Evolutionary conservation across 2,888 invertebrate genomes (phyloP).

Genomic region (Ochlodes sylvanus): DNA sequence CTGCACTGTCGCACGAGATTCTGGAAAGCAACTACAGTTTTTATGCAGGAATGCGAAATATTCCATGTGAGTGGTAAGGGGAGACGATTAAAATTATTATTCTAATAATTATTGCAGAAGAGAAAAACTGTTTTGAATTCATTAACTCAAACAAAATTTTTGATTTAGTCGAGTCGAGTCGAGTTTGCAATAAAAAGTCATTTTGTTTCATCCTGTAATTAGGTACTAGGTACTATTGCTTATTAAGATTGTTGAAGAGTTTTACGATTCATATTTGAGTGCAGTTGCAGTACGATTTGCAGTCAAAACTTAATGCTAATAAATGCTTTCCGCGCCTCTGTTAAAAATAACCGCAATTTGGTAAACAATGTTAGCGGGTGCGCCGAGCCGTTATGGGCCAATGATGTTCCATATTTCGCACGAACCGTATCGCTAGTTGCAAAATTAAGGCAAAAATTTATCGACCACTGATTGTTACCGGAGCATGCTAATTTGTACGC

Average conservation of each 20-base stretch:
- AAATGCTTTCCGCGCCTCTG: background rate
- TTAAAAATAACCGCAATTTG: constrained; percentile 43
- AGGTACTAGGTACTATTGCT: too few relatives aligned
- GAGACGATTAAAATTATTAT: background rate
- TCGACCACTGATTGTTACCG: constrained; percentile 66
- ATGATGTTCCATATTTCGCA: constrained; percentile 75
- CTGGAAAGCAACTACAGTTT: constrained; percentile 4
- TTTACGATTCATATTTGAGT: too few relatives aligned
- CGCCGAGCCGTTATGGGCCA: constrained; percentile 70
- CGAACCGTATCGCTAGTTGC: constrained; percentile 74
- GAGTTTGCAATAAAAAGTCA: too few relatives aligned
- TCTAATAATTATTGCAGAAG: background rate
- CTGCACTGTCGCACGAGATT: background rate
- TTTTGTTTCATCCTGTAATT: too few relatives aligned
- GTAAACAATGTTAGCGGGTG: constrained; percentile 59
- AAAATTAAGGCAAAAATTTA: constrained; percentile 68
- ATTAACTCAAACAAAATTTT: too few relatives aligned
- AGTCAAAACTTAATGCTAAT: background rate
- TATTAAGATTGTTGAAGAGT: too few relatives aligned
- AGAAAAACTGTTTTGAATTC: too few relatives aligned
- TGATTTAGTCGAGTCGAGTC: too few relatives aligned
- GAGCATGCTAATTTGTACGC: constrained; percentile 72
- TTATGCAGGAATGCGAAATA: background rate
- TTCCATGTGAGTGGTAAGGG: background rate
- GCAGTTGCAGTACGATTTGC: background rate